Base-by-base conservation (phyloP, 2,888 invertebrate species). In the Julus scanicus region DNA sequence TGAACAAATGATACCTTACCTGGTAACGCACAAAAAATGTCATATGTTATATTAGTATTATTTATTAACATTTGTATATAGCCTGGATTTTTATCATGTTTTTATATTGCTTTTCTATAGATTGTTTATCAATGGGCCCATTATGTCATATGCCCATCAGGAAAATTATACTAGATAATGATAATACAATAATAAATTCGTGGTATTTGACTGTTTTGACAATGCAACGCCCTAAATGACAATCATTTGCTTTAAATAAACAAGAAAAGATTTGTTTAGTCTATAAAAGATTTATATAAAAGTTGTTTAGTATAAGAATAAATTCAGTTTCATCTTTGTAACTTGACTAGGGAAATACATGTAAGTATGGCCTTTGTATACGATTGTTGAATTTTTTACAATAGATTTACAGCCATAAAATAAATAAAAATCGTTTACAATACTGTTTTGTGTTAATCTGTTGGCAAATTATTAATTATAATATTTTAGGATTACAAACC, bases 41-140 rank as follows among this genome's bases (percentile, higher is more conserved):
- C 29, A 29, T 29, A 29, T 29, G n/a, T 63, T 5, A 4, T 63
- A 6, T 63, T 20, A 13, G n/a, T 63, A 3, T 20, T 63, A 63
- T 63, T 20, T 63, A 15, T 9, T 20, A 63, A 20, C 63, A 63
- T 20, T 20, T 63, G 63, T 63, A 63, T 63, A 63, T 63, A 63
- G 63, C 63, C 63, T 63, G 63, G 63, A 63, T 63, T 63, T 63
- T 63, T 63, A 63, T 63, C 63, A 63, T 15, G 57, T 57, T 57
- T 57, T 63, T 63, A 13, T 20, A 63, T 13, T 63, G 63, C 63
- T 63, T 63, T 63, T 63, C n/a, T 63, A 63, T 63, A 63, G n/a
- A 53, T 53, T 63, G 63, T 63, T 63, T 63, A 63, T 20, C 63
- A 9, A 15, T 63, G 63, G 20, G 20, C 20, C 63, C 63, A 29